Base-by-base conservation (phyloP, 2,113 vertebrate genomes). In the Alligator mississippiensis region DNA sequence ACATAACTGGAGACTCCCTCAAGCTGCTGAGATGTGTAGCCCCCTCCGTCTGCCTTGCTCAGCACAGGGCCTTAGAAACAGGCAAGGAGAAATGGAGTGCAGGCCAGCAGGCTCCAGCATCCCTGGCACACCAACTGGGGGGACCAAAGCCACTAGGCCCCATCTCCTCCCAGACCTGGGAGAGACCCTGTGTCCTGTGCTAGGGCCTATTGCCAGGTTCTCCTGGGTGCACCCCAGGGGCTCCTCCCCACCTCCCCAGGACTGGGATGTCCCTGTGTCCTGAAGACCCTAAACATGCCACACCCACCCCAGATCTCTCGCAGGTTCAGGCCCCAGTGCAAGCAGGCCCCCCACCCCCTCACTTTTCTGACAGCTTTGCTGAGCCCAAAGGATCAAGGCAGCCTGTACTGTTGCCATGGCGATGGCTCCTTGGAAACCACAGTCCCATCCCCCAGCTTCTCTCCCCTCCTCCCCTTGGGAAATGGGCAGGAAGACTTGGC, bases 341-440 rank as follows among this genome's bases (percentile, higher is more conserved):
- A 68, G 10, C 61, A 19, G 10, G 8, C 17, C n/a, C 68, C 18
- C n/a, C 66, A 17, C 30, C 9, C 2, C 30, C 66, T 70, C 34
- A 22, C 38, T 72, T 34, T 38, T 72, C 68, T 21, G 11, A 21
- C 68, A 38, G 68, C 34, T 72, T 72, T 18, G n/a, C 24, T 5
- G 5, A 38, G 72, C 38, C 74, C 38, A 27, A 27, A 76, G 74
- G 24, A 76, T 54, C 90, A 85, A 88, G 90, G 80, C 85, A 92
- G 90, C 85, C 90, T 80, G 76, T 84, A 75, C 85, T 88, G 90
- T 92, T 84, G 82, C 90, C 90, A 92, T 88, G 76, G 90, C 76
- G 79, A 92, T 75, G 21, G 84, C 80, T 79, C 85, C 79, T 66
- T 92, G 90, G 58, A 83, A 92, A 92, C 87, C 64, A 80, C 90